A percentile compares a stretch with the other conserved stretches of the same genome.
Evolutionary conservation across 2,113 vertebrate genomes (phyloP).

Genomic region (Anser brachyrhynchus): DNA sequence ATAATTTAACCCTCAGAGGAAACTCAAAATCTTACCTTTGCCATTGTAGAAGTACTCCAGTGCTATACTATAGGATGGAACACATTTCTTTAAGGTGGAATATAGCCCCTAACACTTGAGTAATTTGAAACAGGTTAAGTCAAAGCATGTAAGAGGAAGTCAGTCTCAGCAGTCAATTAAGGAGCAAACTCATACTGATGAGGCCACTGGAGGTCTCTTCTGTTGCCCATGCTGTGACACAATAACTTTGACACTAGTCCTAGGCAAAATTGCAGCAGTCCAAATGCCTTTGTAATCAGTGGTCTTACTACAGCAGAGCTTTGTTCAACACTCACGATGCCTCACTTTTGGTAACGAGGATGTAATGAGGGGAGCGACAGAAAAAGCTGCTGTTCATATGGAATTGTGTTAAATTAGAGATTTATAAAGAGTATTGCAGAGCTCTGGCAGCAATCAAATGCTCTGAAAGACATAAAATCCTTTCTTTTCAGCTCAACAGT

Average conservation of each 20-base stretch:
- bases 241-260: not conserved
- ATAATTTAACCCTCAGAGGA: not conserved
- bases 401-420: not conserved
- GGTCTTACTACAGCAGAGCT: not conserved
- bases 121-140: not conserved
- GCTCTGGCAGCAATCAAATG: not conserved
- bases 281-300: not conserved
- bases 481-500: constrained; percentile 70
- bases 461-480: constrained; percentile 3
- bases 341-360: not conserved
- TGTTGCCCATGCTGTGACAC: not conserved
- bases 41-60: not conserved
- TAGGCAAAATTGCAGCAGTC: not conserved
- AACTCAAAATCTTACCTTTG: not conserved
- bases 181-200: not conserved
- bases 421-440: not conserved
- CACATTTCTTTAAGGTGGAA: not conserved
- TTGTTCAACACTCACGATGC: not conserved
- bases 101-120: not conserved
- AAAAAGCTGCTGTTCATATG: not conserved
- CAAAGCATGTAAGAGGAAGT: not conserved
- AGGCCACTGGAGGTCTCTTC: not conserved
- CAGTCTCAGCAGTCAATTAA: not conserved
- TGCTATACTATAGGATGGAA: not conserved
- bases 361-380: not conserved